Percentiles rank a stretch among this genome's conserved stretches.
These are phyloP conservation scores for Drosophila leontia DNA, from an alignment of 1,140 invertebrate species.

Conservation along the genomic window DNA sequence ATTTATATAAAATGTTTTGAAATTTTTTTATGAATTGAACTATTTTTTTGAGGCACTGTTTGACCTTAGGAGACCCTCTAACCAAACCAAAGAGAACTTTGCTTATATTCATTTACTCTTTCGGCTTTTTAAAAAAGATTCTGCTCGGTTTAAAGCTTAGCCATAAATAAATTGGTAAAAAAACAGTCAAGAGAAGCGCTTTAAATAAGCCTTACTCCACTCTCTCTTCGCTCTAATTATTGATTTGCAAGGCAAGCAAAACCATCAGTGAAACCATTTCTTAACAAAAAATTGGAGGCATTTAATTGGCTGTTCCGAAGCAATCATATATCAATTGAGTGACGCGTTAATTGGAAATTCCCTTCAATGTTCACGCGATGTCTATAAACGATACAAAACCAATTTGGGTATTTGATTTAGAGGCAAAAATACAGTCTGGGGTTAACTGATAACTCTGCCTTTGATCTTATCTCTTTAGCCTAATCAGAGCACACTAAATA, in stretches of 20 bases:
- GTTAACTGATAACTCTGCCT: conserved; percentile 18
- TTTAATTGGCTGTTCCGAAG: conserved; percentile 4
- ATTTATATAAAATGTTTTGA: too few relatives aligned
- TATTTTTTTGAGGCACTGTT: conserved; percentile 4
- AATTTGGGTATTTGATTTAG: conserved; percentile 13
- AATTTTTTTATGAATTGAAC: neutral
- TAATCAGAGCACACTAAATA: conserved; percentile 37
- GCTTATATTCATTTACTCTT: neutral
- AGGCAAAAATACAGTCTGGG: neutral
- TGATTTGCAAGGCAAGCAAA: conserved; percentile 8
- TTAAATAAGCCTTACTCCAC: neutral
- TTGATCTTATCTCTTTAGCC: conserved; percentile 27
- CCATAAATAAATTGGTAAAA: neutral
- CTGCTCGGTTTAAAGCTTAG: too few relatives aligned
- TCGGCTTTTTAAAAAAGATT: too few relatives aligned
- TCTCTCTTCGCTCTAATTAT: neutral
- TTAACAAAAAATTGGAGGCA: conserved; percentile 4
- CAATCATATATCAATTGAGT: conserved; percentile 30
- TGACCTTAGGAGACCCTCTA: conserved; percentile 27
- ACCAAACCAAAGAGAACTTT: neutral
- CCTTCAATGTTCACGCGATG: conserved; percentile 4
- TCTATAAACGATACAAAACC: neutral
- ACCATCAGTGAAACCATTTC: neutral
- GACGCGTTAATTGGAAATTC: conserved; percentile 20
- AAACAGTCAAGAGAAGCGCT: neutral